These are phyloP conservation scores for Charadrius vociferus DNA, from an alignment of 2,113 vertebrate species.

Conservation along the genomic window DNA sequence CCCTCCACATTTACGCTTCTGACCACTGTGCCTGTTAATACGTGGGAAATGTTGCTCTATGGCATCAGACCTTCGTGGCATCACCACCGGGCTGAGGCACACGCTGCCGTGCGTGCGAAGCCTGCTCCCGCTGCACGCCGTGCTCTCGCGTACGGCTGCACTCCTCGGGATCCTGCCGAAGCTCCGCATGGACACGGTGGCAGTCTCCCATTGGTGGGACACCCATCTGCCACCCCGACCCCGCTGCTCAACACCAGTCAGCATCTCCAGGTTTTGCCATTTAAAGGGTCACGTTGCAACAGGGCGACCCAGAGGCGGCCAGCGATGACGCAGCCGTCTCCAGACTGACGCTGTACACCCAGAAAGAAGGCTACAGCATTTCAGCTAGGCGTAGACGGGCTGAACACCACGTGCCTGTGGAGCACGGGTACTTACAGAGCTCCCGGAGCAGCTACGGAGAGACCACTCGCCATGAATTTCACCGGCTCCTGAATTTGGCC, in stretches of 20 bases:
- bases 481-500: background rate
- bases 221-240: background rate
- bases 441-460: fast-evolving
- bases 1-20: background rate
- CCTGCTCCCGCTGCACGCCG: background rate
- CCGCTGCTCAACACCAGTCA: background rate
- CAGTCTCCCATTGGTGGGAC: fast-evolving
- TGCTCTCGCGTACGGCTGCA: background rate
- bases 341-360: fast-evolving
- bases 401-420: background rate
- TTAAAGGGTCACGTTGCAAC: background rate
- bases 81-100: no score
- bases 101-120: no score
- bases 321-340: background rate
- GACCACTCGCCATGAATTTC: background rate
- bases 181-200: fast-evolving
- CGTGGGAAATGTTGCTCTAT: background rate
- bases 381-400: no score
- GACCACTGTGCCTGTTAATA: background rate
- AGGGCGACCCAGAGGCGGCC: background rate
- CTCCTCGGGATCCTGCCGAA: background rate
- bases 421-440: background rate
- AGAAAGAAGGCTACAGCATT: background rate
- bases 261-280: background rate
- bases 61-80: background rate